phyloP scores from a whole-genome alignment of 2,113 vertebrate species.

The Setophaga coronata region DNA sequence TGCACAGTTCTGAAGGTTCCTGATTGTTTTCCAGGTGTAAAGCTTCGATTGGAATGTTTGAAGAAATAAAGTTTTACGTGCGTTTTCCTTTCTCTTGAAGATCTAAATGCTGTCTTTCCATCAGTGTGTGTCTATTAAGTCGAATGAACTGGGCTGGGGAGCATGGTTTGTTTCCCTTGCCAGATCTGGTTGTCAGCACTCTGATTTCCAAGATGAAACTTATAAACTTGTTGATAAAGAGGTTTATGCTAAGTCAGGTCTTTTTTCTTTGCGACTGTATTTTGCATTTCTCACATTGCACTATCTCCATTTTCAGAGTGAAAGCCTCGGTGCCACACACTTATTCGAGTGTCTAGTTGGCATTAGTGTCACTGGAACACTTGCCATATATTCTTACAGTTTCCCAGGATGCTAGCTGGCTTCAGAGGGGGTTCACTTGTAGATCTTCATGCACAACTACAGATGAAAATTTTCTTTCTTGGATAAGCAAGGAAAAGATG shows the following conservation, averaged over 20 bases:
- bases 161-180: rapidly evolving
- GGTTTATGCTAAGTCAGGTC: neutral
- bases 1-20: neutral
- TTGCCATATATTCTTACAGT: neutral
- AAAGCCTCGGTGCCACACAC: rapidly evolving
- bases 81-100: rapidly evolving
- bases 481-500: neutral
- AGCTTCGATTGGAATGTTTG: neutral
- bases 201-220: neutral
- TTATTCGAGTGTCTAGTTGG: neutral
- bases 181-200: neutral
- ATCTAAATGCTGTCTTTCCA: rapidly evolving
- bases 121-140: rapidly evolving
- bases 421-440: neutral
- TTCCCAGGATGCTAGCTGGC: neutral
- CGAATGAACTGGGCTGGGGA: neutral
- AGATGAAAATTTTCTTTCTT: neutral
- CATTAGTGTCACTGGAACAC: neutral
- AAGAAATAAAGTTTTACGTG: neutral
- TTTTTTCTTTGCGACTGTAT: neutral
- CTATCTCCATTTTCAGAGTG: neutral
- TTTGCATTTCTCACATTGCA: neutral
- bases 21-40: neutral
- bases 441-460: neutral
- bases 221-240: neutral